These are phyloP conservation scores for Xanthorhoe spadicearia DNA, from an alignment of 2,888 invertebrate species.

Conservation along the genomic window DNA sequence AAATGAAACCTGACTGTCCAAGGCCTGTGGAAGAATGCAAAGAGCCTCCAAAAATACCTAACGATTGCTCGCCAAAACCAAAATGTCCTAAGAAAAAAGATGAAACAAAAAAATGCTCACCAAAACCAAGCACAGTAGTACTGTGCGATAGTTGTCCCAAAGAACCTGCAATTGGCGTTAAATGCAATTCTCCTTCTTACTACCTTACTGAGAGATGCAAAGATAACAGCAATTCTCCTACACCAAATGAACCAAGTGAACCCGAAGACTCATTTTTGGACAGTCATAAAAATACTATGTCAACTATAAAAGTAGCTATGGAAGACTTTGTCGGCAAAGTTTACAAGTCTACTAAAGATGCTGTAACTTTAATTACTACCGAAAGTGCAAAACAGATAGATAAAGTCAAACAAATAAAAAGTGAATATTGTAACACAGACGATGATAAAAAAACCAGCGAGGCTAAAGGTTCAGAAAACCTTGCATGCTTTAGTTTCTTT, in stretches of 20 bases:
- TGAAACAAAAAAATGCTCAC: constrained; percentile 22
- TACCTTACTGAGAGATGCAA: constrained; percentile 25
- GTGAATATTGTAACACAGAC: constrained; percentile 37
- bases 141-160: constrained; percentile 5
- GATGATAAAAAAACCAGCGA: constrained; percentile 17
- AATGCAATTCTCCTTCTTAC: constrained; percentile 12
- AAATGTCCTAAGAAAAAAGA: constrained; percentile 18
- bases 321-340: constrained; percentile 58
- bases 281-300: constrained; percentile 51
- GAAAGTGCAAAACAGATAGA: constrained; percentile 54
- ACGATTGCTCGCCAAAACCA: constrained; percentile 10
- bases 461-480: constrained; percentile 37
- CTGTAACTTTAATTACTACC: constrained; percentile 51
- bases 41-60: background rate
- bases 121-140: constrained; percentile 9
- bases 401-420: constrained; percentile 39
- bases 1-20: constrained; percentile 9
- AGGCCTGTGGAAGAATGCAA: constrained; percentile 12
- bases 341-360: constrained; percentile 57
- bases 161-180: constrained; percentile 26
- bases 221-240: constrained; percentile 15
- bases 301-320: constrained; percentile 57
- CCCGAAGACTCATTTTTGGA: constrained; percentile 36
- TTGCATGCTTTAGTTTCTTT: constrained; percentile 36
- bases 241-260: constrained; percentile 6